Evolutionary conservation across 2,113 vertebrate species (phyloP), one percentile per base, ranked within the genome.

Genomic region (Grantiella picta): DNA sequence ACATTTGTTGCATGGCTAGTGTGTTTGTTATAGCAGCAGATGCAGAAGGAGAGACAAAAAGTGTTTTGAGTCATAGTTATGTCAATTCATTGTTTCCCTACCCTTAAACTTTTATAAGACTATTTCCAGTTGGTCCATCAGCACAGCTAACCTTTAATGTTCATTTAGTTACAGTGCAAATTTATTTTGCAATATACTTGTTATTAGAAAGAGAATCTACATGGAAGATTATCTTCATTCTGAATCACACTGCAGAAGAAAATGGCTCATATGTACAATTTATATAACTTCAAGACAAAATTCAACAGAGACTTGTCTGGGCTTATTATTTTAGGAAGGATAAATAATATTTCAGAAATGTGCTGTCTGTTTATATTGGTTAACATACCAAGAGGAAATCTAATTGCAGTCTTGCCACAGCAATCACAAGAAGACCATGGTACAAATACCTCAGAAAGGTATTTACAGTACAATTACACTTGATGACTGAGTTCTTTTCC

Each of bases 21-120:
- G 12, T 63, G 24, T 56, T 93, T 92, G 49, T 64, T 87, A 33
- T 10, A 75, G 70, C 33, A 89, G n/a, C 40, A 96, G 84, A 89
- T 13, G 25, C 54, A 77, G 36, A 35, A 93, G 23, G 45, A 60
- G 29, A 87, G 65, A 91, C 38, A 59, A 73, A 94, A 82, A 38
- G 59, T 11, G 12, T 16, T 82, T 79, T 90, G 84, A 93, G 90
- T 90, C 85, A 94, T 28, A 66, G 61, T 25, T 85, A 14, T 82
- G 88, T 87, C 77, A 96, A 68, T 71, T 56, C 12, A 50, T 22
- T 69, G 49, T 64, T 86, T 77, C 56, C 42, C 60, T 89, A 27
- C 36, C 15, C 57, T 95, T 72, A 79, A 92, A 91, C 19, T 90
- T 96, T 94, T 93, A 92, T n/a, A 49, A 95, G 65, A 85, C 44